Conservation (phyloP, 2,888 invertebrate species). For the Caenorhabditis sp. region DNA sequence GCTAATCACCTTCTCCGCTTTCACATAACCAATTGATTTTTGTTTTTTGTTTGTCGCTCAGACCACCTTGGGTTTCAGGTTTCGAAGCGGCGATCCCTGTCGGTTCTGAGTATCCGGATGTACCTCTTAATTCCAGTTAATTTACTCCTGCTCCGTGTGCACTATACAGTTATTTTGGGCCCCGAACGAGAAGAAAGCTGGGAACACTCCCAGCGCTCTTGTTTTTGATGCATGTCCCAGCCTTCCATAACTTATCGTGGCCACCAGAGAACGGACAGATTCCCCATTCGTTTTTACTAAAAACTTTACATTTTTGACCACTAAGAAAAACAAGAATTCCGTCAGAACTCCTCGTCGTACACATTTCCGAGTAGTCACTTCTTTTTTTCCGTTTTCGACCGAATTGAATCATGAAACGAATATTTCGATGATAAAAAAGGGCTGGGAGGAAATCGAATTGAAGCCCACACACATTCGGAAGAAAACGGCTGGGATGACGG, state of each 20-base stretch:
- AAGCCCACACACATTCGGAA: constrained; percentile 13
- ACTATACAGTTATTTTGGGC: constrained; percentile 29
- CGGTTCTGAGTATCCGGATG: background rate
- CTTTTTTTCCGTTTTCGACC: background rate
- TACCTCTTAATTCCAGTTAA: constrained; percentile 8
- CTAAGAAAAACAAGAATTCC: background rate
- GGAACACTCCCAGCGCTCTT: background rate
- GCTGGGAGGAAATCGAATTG: constrained; percentile 44
- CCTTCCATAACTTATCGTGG: constrained; percentile 1
- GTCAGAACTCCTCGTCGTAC: constrained; percentile 10
- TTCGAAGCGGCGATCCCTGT: constrained; percentile 26
- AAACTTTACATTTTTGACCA: background rate
- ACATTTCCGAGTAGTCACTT: constrained; percentile 30
- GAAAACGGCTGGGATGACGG: background rate
- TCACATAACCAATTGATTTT: constrained; percentile 47
- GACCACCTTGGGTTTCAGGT: constrained; percentile 20
- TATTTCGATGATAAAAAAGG: constrained; percentile 29
- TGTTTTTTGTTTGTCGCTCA: constrained; percentile 17
- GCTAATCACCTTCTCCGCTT: constrained; percentile 44
- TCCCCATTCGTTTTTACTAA: background rate
- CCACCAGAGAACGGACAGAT: constrained; percentile 29
- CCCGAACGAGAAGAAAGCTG: too few relatives aligned
- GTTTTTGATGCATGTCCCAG: background rate
- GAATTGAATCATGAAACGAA: constrained; percentile 45
- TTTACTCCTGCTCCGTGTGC: constrained; percentile 10